Evolutionary conservation across 2,113 vertebrate species (phyloP).

Genomic region (Tiliqua scincoides): DNA sequence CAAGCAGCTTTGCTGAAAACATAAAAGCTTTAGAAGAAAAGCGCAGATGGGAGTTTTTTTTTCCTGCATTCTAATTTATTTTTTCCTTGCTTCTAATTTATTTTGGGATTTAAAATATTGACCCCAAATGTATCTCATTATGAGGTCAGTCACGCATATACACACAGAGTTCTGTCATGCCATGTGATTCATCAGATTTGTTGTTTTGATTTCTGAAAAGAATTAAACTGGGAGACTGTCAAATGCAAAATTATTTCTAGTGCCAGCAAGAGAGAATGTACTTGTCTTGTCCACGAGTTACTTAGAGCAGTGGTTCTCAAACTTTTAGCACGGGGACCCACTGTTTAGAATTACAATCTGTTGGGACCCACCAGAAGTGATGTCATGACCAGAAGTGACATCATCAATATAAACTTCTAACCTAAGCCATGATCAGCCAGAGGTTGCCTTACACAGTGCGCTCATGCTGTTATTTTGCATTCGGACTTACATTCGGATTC

Average conservation of each 20-base stretch:
- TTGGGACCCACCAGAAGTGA: too few relatives aligned
- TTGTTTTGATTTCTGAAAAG: slow-evolving; percentile 14
- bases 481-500: too few relatives aligned
- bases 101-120: slow-evolving; percentile 26
- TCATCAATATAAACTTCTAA: too few relatives aligned
- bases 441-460: too few relatives aligned
- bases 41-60: slow-evolving; percentile 36
- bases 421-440: too few relatives aligned
- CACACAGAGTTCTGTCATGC: not conserved
- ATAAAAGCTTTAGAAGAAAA: slow-evolving; percentile 50
- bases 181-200: not conserved
- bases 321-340: too few relatives aligned
- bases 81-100: slow-evolving; percentile 28
- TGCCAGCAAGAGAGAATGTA: not conserved
- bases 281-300: slow-evolving; percentile 10
- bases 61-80: not conserved
- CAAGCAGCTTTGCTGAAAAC: slow-evolving; percentile 70
- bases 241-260: not conserved
- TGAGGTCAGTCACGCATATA: not conserved
- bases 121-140: slow-evolving; percentile 15
- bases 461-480: too few relatives aligned
- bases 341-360: too few relatives aligned
- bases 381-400: too few relatives aligned
- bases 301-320: not conserved
- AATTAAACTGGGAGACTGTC: not conserved